Conservation (phyloP, 1,140 invertebrate species). For the Drosophila pectinifera region DNA sequence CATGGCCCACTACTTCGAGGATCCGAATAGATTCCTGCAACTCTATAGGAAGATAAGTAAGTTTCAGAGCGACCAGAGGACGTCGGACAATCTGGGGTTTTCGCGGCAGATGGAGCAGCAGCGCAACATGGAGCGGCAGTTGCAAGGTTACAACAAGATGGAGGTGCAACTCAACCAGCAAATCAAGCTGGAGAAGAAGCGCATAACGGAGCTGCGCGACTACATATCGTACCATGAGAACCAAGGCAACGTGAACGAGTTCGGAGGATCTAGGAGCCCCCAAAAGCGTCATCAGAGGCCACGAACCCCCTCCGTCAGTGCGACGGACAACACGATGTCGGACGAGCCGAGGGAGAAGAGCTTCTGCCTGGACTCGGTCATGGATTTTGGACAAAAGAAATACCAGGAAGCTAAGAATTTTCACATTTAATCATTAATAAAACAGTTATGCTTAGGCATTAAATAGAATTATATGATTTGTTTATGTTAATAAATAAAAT, state of each 20-base stretch:
- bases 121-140: background rate
- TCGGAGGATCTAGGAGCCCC: background rate
- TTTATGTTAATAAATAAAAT: background rate
- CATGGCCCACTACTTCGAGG: conserved; percentile 50
- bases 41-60: conserved; percentile 42
- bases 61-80: conserved; percentile 50
- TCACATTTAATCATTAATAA: too few species aligned
- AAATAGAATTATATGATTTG: background rate
- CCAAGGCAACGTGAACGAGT: background rate
- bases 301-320: background rate
- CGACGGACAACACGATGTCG: conserved; percentile 3
- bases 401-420: background rate
- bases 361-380: conserved; percentile 1
- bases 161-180: conserved; percentile 35
- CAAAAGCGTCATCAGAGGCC: background rate
- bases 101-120: conserved; percentile 2
- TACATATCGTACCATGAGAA: conserved; percentile 30
- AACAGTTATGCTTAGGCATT: too few species aligned
- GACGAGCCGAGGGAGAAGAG: background rate
- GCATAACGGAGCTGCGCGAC: conserved; percentile 18
- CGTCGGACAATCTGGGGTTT: conserved; percentile 23
- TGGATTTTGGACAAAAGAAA: background rate
- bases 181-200: conserved; percentile 25
- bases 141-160: conserved; percentile 47
- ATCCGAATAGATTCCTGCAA: conserved; percentile 28